These are phyloP conservation scores for Siniperca chuatsi DNA, from an alignment of 2,113 vertebrate genomes.

Conservation along the genomic window DNA sequence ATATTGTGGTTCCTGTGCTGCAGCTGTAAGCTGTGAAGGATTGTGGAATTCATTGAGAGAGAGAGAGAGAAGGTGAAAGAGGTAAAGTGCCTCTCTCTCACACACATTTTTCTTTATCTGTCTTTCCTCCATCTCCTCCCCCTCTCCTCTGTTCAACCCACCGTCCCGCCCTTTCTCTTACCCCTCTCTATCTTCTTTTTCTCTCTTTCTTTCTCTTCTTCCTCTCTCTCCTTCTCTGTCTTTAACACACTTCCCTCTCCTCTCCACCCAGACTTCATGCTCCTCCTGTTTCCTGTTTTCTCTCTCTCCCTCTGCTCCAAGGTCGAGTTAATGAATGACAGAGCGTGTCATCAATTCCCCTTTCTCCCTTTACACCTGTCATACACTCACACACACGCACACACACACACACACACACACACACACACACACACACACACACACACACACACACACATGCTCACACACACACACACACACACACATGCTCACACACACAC, in stretches of 20 bases:
- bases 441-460: slow-evolving; percentile 17
- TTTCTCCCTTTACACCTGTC: slow-evolving; percentile 55
- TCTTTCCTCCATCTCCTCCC: neutral
- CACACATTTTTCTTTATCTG: slow-evolving; percentile 14
- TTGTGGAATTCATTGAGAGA: slow-evolving; percentile 61
- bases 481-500: no score
- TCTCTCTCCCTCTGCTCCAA: slow-evolving; percentile 30
- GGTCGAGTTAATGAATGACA: slow-evolving; percentile 60
- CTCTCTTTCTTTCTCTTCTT: no score
- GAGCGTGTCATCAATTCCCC: slow-evolving; percentile 59
- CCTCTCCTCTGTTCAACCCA: neutral
- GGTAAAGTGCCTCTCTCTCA: slow-evolving; percentile 15
- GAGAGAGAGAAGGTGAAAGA: slow-evolving; percentile 36
- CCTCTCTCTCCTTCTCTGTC: neutral
- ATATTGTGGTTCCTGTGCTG: slow-evolving; percentile 16
- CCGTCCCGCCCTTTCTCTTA: neutral
- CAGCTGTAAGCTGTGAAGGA: slow-evolving; percentile 53
- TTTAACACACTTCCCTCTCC: neutral
- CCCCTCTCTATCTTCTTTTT: neutral
- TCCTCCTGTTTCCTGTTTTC: slow-evolving; percentile 3
- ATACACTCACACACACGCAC: neutral
- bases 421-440: slow-evolving; percentile 5
- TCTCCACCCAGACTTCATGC: slow-evolving; percentile 3
- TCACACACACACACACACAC: neutral
- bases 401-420: slow-evolving; percentile 12